Conservation (phyloP, 1,140 invertebrate species). For the Drosophila sechellia region DNA sequence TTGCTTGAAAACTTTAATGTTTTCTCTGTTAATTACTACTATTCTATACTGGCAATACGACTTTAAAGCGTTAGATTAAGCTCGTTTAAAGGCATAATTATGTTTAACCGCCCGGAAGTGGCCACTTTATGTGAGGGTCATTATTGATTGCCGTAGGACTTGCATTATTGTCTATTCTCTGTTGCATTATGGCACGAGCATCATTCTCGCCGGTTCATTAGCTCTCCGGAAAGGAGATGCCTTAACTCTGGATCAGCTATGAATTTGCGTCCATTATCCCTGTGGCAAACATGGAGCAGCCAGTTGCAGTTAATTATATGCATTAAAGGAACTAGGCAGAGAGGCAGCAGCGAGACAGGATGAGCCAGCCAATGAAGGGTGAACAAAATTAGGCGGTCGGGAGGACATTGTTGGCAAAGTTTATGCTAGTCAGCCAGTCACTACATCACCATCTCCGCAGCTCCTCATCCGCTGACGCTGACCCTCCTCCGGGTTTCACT, state of each 20-base stretch:
- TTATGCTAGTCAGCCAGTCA: background rate
- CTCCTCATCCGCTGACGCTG: background rate
- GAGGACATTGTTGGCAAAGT: conserved; percentile 17
- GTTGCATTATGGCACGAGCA: background rate
- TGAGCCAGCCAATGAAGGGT: conserved; percentile 21
- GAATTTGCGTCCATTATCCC: conserved; percentile 34
- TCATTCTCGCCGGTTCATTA: background rate
- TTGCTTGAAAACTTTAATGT: no score
- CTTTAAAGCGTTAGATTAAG: no score
- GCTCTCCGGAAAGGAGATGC: background rate
- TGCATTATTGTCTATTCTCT: conserved; percentile 3
- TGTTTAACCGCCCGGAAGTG: background rate
- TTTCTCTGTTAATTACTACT: no score
- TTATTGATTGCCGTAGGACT: conserved; percentile 18
- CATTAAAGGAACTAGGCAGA: conserved; percentile 18
- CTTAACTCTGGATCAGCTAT: conserved; percentile 11
- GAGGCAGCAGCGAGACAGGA: conserved; percentile 1
- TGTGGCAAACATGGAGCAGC: conserved; percentile 30
- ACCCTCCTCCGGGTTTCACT: background rate
- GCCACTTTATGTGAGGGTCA: conserved; percentile 1
- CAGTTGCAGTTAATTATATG: conserved; percentile 53
- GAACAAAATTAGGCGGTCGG: background rate
- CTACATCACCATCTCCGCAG: background rate
- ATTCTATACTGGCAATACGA: no score
- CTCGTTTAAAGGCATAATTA: no score